Conservation (phyloP, 2,888 invertebrate genomes). For the Drosophila lacicola region DNA sequence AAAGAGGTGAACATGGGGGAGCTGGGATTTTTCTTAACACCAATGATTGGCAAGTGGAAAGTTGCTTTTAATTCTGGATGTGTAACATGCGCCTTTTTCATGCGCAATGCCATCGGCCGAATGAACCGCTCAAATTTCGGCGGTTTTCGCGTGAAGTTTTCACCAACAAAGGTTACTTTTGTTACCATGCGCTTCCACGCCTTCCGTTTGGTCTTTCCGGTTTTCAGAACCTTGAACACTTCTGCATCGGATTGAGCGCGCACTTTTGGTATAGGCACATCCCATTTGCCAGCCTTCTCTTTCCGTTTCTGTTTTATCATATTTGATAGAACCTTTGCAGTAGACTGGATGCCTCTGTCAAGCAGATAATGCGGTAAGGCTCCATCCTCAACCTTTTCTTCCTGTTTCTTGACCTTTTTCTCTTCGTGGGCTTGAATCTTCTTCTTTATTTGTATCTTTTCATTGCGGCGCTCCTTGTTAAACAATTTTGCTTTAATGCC, state of each 20-base stretch:
- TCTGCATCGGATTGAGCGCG: constrained; percentile 98
- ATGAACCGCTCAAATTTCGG: constrained; percentile 99
- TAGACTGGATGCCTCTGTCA: constrained; percentile 96
- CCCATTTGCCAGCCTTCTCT: constrained; percentile 99
- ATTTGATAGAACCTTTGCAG: constrained; percentile 98
- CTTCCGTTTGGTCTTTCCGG: constrained; percentile 96
- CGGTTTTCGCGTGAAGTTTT: constrained; percentile 99
- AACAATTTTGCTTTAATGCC: constrained; percentile 99
- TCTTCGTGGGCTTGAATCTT: constrained; percentile 99
- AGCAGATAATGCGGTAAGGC: constrained; percentile 98
- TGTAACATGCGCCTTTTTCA: constrained; percentile 99
- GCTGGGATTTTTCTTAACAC: constrained; percentile 99
- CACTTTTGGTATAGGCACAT: constrained; percentile 99
- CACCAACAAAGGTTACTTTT: constrained; percentile 98
- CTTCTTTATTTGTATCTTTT: constrained; percentile 99
- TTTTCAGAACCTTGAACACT: constrained; percentile 96
- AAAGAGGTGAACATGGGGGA: constrained; percentile 98
- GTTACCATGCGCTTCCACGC: constrained; percentile 99
- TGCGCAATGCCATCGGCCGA: constrained; percentile 97
- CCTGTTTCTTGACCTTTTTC: constrained; percentile 94
- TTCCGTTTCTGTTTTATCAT: constrained; percentile 99
- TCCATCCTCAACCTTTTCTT: constrained; percentile 93
- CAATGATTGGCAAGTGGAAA: constrained; percentile 98
- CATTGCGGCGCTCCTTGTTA: constrained; percentile 97
- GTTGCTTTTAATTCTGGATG: constrained; percentile 99